Conservation (phyloP, 2,797 vertebrate genomes). For the Dendrocincla fuliginosa region DNA sequence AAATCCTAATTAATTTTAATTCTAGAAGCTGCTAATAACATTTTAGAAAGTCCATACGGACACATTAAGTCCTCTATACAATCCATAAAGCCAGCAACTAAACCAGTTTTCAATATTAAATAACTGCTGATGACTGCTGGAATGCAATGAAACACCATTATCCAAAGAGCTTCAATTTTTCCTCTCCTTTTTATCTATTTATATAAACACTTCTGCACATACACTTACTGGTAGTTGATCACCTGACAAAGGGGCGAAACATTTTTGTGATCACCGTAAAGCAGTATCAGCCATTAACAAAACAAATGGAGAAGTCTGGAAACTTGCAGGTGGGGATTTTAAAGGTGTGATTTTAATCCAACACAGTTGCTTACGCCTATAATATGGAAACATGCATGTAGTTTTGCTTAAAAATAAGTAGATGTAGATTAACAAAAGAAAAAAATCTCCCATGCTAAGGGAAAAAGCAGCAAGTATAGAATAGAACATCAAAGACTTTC, state of each 20-base stretch:
- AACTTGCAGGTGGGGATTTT: not conserved
- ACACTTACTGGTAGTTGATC: not conserved
- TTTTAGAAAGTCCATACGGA: slow-evolving; percentile 66
- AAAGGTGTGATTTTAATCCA: not conserved
- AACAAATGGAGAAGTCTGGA: not conserved
- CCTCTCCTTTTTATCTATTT: not conserved
- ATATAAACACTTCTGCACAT: not conserved
- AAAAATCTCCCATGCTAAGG: not conserved
- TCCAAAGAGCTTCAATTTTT: not conserved
- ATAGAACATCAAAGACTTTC: not conserved
- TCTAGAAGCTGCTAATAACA: slow-evolving; percentile 66
- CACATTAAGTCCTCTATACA: slow-evolving; percentile 54
- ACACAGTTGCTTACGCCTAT: not conserved
- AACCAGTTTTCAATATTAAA: slow-evolving; percentile 18
- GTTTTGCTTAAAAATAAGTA: not conserved
- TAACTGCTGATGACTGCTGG: not conserved
- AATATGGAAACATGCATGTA: not conserved
- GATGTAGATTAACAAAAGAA: not conserved
- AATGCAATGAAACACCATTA: not conserved
- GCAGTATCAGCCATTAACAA: not conserved
- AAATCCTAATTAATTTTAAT: slow-evolving; percentile 71
- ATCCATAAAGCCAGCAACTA: slow-evolving; percentile 59
- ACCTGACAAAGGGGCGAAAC: not conserved
- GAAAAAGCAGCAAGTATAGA: not conserved
- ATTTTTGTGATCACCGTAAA: not conserved